Conservation (phyloP, 2,888 invertebrate species). For the Drosophila planitibia region DNA sequence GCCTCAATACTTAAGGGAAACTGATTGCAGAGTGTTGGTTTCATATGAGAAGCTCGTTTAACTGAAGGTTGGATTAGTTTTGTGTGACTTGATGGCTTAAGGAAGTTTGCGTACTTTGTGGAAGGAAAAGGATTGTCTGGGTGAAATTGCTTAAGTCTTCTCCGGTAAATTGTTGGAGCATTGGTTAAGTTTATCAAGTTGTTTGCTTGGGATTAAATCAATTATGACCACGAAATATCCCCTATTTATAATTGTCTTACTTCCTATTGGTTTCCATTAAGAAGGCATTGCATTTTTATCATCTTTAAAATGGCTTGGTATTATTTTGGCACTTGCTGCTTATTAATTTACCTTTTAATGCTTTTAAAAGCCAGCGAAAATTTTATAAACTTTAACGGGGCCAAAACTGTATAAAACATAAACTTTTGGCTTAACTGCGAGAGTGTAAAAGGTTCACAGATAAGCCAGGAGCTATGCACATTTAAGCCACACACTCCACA, state of each 20-base stretch:
- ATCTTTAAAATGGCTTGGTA: background rate
- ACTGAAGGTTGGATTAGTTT: background rate
- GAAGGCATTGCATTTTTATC: background rate
- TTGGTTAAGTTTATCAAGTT: background rate
- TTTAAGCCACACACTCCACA: conserved; percentile 48
- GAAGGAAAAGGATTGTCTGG: background rate
- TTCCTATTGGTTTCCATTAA: background rate
- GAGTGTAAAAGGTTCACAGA: conserved; percentile 67
- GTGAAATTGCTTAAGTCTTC: background rate
- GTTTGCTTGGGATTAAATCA: background rate
- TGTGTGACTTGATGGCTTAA: background rate
- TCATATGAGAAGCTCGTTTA: background rate
- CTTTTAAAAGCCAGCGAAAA: conserved; percentile 21
- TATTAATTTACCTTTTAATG: conserved; percentile 29
- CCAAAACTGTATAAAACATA: conserved; percentile 46
- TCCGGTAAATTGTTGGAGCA: background rate
- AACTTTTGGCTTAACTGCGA: conserved; percentile 62
- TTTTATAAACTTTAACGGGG: conserved; percentile 7
- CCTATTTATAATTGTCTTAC: background rate
- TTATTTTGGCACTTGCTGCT: background rate
- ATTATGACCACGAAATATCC: background rate
- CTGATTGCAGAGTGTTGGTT: background rate
- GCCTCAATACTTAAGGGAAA: background rate
- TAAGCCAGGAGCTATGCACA: conserved; percentile 67
- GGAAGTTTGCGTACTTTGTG: background rate